A percentile compares a stretch with the other conserved stretches of the same genome.
phyloP scores from a whole-genome alignment of 2,797 vertebrate genomes.

The Pseudochirops cupreus region DNA sequence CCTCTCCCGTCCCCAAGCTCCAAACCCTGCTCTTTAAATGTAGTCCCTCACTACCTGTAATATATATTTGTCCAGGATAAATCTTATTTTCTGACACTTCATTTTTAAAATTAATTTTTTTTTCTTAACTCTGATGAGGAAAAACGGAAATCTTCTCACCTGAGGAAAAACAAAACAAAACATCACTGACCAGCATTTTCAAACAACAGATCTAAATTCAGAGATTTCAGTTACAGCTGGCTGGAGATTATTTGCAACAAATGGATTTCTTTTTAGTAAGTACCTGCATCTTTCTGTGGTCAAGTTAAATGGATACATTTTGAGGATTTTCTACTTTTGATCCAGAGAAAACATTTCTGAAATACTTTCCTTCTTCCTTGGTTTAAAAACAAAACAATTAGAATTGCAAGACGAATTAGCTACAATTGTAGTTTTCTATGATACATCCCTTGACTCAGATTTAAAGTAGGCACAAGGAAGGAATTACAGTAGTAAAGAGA shows the following conservation, averaged over 20 bases:
- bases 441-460: not conserved
- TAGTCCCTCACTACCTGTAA: constrained; percentile 17
- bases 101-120: constrained; percentile 36
- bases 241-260: constrained; percentile 31
- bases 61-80: constrained; percentile 11
- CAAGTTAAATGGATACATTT: constrained; percentile 39
- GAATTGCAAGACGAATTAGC: constrained; percentile 35
- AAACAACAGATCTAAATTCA: constrained; percentile 32
- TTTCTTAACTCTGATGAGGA: not conserved
- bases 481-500: not conserved
- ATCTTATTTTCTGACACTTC: constrained; percentile 12
- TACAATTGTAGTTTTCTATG: constrained; percentile 43
- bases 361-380: not conserved
- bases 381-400: constrained; percentile 38
- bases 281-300: not conserved
- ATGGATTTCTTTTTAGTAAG: constrained; percentile 43
- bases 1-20: no score
- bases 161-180: not conserved
- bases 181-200: not conserved
- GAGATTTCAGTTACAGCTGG: constrained; percentile 24
- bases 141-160: not conserved
- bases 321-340: constrained; percentile 44
- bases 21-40: constrained; percentile 2
- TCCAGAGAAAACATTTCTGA: constrained; percentile 30
- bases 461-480: constrained; percentile 21